phyloP scores from a whole-genome alignment of 2,797 vertebrate species.

The Haliaeetus albicilla region DNA sequence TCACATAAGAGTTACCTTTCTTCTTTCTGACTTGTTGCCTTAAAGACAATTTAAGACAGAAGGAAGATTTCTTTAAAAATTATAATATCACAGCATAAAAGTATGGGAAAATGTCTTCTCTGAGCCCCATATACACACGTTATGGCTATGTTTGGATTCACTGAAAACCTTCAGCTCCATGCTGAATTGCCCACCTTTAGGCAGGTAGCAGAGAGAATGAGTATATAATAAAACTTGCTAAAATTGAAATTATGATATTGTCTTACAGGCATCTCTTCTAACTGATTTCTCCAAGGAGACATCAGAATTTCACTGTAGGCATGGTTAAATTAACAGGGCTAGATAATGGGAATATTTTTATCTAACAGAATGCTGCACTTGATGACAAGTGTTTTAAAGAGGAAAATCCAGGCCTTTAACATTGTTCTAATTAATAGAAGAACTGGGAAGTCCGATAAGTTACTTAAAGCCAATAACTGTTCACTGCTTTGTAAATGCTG shows the following conservation, averaged over 20 bases:
- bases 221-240: not conserved
- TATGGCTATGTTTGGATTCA: not conserved
- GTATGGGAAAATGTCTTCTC: not conserved
- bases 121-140: not conserved
- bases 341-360: not conserved
- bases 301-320: not conserved
- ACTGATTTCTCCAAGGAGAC: not conserved
- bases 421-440: not conserved
- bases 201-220: not conserved
- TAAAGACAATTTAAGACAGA: not conserved
- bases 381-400: not conserved
- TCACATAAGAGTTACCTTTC: not conserved
- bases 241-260: not conserved
- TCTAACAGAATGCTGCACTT: not conserved
- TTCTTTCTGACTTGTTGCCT: not conserved
- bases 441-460: not conserved
- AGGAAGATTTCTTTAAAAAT: not conserved
- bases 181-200: not conserved
- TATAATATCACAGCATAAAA: not conserved
- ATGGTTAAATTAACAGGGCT: not conserved
- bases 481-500: not conserved
- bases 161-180: not conserved
- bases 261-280: not conserved
- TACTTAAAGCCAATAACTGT: not conserved
- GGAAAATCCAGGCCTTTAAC: not conserved